Conservation (phyloP, 2,113 vertebrate genomes). For the Ciconia stormi region DNA sequence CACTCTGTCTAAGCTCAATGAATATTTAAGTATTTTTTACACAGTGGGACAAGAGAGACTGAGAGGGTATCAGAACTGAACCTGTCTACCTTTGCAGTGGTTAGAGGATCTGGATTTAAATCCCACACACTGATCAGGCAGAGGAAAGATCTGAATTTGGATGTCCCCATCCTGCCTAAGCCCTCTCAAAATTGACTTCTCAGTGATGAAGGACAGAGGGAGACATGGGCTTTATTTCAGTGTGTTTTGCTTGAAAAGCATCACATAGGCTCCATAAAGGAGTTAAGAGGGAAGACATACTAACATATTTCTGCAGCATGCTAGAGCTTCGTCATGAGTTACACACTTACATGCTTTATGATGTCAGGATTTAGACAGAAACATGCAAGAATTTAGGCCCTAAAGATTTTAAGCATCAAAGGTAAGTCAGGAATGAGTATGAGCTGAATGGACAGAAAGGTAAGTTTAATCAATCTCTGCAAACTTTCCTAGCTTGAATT, state of each 20-base stretch:
- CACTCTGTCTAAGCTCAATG: background rate
- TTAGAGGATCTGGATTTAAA: background rate
- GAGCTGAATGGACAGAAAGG: background rate
- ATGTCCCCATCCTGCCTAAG: background rate
- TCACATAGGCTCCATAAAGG: background rate
- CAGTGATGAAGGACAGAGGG: background rate
- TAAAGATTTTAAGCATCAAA: background rate
- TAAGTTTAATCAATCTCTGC: background rate
- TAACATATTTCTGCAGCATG: background rate
- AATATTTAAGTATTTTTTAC: constrained; percentile 31
- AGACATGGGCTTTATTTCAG: background rate
- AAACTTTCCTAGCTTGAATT: background rate
- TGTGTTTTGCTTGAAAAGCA: background rate
- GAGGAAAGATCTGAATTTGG: background rate
- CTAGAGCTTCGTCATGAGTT: background rate
- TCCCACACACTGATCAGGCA: background rate
- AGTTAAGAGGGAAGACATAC: background rate
- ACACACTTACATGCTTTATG: background rate
- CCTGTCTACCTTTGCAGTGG: background rate
- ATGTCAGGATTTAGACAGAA: background rate
- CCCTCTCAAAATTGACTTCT: background rate
- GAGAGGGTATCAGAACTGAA: background rate
- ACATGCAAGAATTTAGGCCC: background rate
- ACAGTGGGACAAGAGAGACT: background rate
- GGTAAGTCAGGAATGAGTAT: background rate